Evolutionary conservation across 1,140 invertebrate species (phyloP).

Genomic region (Anoplophora glabripennis): DNA sequence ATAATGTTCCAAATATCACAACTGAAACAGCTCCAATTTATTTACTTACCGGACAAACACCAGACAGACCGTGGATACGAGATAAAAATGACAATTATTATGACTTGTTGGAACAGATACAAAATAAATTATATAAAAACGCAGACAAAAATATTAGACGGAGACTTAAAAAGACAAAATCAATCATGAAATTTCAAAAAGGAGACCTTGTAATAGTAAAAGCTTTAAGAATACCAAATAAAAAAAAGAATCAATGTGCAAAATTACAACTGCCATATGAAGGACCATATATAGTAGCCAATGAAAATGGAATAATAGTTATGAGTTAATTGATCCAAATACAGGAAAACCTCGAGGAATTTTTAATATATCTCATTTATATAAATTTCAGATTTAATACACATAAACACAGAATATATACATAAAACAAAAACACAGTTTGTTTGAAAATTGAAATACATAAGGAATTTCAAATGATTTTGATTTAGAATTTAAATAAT

Average conservation of each 20-base stretch:
- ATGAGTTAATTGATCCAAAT: too few relatives aligned
- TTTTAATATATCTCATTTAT: too few relatives aligned
- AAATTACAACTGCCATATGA: slow-evolving; percentile 1
- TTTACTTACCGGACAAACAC: neutral
- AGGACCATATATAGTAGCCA: neutral
- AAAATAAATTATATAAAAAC: neutral
- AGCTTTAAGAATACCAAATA: neutral
- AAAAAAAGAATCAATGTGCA: neutral
- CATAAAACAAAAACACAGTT: too few relatives aligned
- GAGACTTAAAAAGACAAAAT: neutral
- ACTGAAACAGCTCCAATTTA: neutral
- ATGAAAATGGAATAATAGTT: neutral
- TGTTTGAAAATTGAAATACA: too few relatives aligned
- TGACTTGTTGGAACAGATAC: neutral
- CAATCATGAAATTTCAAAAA: slow-evolving; percentile 5
- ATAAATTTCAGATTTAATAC: too few relatives aligned
- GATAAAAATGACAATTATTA: neutral
- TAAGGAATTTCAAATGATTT: too few relatives aligned
- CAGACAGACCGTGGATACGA: neutral
- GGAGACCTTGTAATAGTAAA: slow-evolving; percentile 5
- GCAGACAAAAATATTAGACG: neutral
- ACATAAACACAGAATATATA: too few relatives aligned
- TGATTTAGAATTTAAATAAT: too few relatives aligned
- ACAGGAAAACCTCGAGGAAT: too few relatives aligned
- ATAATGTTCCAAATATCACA: neutral